phyloP scores from a whole-genome alignment of 2,888 invertebrate genomes.

The Pseudanteris insignis region DNA sequence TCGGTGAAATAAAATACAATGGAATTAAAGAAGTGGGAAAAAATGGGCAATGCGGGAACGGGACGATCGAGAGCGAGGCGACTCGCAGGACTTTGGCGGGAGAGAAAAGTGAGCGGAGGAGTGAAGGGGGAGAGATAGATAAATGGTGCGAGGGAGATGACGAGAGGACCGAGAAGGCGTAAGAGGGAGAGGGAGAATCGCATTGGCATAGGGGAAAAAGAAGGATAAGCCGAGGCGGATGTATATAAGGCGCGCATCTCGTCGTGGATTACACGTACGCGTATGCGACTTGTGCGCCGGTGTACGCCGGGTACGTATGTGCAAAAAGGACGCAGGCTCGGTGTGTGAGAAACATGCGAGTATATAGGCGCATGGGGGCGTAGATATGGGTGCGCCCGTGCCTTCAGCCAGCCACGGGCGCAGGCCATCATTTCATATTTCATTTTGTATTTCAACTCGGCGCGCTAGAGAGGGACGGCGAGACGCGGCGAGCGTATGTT shows the following conservation, averaged over 20 bases:
- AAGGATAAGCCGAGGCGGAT: constrained; percentile 54
- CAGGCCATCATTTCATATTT: constrained; percentile 67
- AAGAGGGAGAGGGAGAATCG: constrained; percentile 23
- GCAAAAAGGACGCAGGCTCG: constrained; percentile 14
- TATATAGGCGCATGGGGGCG: constrained; percentile 62
- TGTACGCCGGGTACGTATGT: constrained; percentile 13
- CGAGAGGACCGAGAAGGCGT: neutral
- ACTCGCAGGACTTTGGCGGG: neutral
- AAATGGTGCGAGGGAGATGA: neutral
- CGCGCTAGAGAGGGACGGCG: constrained; percentile 3
- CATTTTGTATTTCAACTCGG: constrained; percentile 65
- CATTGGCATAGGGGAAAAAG: constrained; percentile 45
- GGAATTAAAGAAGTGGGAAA: constrained; percentile 1
- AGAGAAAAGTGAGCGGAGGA: neutral
- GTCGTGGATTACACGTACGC: constrained; percentile 40
- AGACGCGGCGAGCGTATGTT: constrained; percentile 51
- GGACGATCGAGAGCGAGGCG: neutral
- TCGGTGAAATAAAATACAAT: constrained; percentile 18
- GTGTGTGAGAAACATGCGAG: constrained; percentile 34
- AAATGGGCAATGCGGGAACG: neutral
- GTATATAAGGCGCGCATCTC: constrained; percentile 48
- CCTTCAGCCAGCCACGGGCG: constrained; percentile 63
- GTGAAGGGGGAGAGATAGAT: no score
- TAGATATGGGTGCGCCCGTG: constrained; percentile 67
- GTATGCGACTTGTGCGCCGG: constrained; percentile 11